Conservation (phyloP, 2,888 invertebrate genomes). For the Acanthopleura granulata region DNA sequence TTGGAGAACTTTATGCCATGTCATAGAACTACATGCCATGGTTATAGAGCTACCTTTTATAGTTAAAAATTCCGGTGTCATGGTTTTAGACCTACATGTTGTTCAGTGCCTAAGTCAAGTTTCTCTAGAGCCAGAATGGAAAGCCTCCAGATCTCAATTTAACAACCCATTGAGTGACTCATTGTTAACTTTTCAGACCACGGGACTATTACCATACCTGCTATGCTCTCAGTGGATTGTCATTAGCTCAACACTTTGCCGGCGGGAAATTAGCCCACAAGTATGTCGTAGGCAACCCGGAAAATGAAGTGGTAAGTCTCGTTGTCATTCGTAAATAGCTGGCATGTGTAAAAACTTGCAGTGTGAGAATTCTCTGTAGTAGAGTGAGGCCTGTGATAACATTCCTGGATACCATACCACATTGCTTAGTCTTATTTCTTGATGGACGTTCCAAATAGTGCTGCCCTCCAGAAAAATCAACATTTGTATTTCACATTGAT, state of each 20-base stretch:
- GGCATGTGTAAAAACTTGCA: neutral
- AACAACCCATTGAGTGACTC: no score
- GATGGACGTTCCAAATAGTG: no score
- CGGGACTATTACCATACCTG: constrained; percentile 97
- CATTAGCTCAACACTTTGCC: constrained; percentile 83
- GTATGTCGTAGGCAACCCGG: constrained; percentile 76
- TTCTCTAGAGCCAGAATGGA: no score
- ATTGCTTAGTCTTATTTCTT: no score
- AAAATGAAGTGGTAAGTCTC: constrained; percentile 79
- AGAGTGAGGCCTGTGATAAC: neutral
- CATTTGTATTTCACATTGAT: no score
- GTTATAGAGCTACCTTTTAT: no score
- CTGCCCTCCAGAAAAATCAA: no score
- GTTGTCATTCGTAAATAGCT: neutral
- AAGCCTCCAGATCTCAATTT: no score
- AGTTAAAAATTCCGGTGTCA: no score
- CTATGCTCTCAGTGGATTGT: constrained; percentile 93
- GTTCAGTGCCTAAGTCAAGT: neutral
- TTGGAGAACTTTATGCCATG: no score
- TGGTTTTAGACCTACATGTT: no score
- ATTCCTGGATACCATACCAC: neutral
- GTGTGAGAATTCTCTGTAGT: neutral
- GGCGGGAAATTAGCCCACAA: constrained; percentile 66
- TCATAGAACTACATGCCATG: no score
- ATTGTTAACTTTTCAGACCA: constrained; percentile 73